phyloP scores from a whole-genome alignment of 2,113 vertebrate species.

The Smithornis capensis region DNA sequence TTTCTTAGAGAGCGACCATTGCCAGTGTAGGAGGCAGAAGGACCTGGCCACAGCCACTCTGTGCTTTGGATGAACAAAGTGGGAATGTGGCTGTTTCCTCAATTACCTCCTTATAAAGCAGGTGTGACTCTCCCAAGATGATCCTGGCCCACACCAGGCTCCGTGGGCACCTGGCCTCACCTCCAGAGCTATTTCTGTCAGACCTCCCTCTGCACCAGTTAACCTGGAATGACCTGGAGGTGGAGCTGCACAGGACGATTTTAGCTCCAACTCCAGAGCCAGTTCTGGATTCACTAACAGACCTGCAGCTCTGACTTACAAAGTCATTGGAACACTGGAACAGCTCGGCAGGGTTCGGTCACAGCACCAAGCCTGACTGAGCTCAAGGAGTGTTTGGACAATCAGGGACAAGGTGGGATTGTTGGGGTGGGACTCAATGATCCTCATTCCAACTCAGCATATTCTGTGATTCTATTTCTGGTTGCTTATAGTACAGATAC shows the following conservation, averaged over 20 bases:
- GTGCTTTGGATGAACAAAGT: not conserved
- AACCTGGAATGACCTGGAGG: not conserved
- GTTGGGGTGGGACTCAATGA: not conserved
- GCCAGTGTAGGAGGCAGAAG: not conserved
- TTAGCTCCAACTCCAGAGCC: not conserved
- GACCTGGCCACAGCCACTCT: rapidly evolving
- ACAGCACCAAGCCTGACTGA: not conserved
- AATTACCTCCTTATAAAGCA: not conserved
- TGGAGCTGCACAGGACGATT: not conserved
- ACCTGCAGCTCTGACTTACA: not conserved
- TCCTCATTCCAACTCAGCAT: not conserved
- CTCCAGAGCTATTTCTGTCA: not conserved
- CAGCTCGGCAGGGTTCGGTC: not conserved
- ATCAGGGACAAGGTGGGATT: not conserved
- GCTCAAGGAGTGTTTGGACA: not conserved
- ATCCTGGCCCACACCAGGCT: not conserved
- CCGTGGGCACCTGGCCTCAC: not conserved
- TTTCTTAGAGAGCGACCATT: not conserved
- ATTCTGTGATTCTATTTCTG: not conserved
- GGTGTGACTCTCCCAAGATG: not conserved
- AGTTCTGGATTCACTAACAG: not conserved
- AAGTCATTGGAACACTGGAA: not conserved
- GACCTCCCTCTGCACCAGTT: not conserved
- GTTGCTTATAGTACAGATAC: not conserved
- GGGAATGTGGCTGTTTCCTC: not conserved